Percentiles rank a stretch among this genome's conserved stretches.
Evolutionary conservation across 2,888 invertebrate species (phyloP).

Genomic region (Diadromus collaris): DNA sequence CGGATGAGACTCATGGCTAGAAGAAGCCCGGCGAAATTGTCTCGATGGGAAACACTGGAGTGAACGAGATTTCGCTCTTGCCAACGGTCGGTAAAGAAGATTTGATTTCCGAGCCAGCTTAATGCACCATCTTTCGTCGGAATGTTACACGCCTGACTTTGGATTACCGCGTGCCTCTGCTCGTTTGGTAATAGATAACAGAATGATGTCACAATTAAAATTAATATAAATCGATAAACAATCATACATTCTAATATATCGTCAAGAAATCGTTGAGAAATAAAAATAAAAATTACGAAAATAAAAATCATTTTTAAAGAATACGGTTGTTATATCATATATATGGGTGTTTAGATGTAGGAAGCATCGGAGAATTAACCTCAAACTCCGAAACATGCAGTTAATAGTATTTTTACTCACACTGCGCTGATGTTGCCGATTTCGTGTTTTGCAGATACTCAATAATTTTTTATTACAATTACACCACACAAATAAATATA

Average conservation of each 20-base stretch:
- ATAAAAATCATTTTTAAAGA: neutral
- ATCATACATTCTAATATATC: neutral
- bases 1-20: neutral
- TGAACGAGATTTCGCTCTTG: neutral
- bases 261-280: neutral
- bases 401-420: constrained; percentile 18
- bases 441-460: too few relatives aligned
- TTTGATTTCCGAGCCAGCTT: neutral
- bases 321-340: neutral
- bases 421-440: neutral
- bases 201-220: neutral
- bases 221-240: neutral
- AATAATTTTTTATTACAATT: neutral
- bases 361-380: constrained; percentile 2
- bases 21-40: neutral
- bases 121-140: constrained; percentile 3
- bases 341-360: neutral
- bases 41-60: neutral
- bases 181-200: neutral
- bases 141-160: neutral
- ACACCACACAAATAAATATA: neutral
- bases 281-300: neutral
- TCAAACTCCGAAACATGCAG: neutral
- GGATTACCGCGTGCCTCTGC: neutral
- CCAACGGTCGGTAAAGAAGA: constrained; percentile 7